Evolutionary conservation across 2,113 vertebrate species (phyloP).

Genomic region (Odontophorus gujanensis): DNA sequence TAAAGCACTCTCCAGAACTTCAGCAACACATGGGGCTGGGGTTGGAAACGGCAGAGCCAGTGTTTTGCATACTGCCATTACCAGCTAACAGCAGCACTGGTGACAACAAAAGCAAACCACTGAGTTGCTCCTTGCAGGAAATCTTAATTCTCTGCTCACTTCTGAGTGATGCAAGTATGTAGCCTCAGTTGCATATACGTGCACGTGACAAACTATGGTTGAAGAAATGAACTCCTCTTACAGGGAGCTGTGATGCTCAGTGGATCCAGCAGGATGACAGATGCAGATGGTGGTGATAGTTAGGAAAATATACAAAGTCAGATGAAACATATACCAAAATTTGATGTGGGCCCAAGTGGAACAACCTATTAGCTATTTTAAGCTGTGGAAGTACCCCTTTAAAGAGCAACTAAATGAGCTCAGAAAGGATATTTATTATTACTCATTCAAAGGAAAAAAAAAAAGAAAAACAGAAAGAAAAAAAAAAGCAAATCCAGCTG

Average conservation of each 20-base stretch:
- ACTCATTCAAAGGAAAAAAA: background rate
- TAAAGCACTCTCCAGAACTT: background rate
- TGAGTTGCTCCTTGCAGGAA: background rate
- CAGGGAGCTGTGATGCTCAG: accelerated
- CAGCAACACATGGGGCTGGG: accelerated
- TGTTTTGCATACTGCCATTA: background rate
- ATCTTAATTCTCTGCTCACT: background rate
- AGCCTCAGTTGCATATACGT: background rate
- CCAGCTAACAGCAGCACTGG: background rate
- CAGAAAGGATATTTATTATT: background rate
- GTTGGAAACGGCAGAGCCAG: background rate
- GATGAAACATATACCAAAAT: background rate
- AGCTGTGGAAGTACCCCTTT: background rate
- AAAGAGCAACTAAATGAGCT: background rate
- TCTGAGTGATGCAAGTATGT: background rate
- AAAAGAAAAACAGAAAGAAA: background rate
- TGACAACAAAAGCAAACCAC: background rate
- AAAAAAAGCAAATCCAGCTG: background rate
- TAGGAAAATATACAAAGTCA: background rate
- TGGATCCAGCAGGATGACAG: background rate
- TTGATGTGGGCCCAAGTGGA: background rate
- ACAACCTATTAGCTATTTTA: background rate
- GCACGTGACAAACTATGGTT: background rate
- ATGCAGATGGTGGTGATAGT: background rate
- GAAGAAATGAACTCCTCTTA: background rate